Conservation (phyloP, 2,888 invertebrate species). For the Nysson spinosus region DNA sequence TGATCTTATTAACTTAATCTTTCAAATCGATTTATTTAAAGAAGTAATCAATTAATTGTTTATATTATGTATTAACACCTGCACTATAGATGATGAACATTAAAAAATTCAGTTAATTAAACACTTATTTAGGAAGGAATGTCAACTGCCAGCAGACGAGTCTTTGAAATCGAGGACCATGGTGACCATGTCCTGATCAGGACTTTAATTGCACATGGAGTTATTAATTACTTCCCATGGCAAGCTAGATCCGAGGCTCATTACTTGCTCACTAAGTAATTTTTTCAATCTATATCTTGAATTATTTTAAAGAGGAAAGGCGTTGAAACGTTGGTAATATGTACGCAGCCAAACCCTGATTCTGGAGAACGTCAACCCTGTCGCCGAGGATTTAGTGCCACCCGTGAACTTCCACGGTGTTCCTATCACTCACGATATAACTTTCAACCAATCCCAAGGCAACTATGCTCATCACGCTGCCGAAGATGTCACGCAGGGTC, state of each 20-base stretch:
- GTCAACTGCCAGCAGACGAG: slow-evolving; percentile 56
- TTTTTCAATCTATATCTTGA: background rate
- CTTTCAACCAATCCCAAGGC: slow-evolving; percentile 58
- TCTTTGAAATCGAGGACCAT: slow-evolving; percentile 55
- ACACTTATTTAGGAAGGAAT: slow-evolving; percentile 51
- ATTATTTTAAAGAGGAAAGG: background rate
- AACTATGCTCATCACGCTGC: slow-evolving; percentile 53
- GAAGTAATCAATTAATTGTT: too few species aligned
- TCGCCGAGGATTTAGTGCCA: slow-evolving; percentile 42
- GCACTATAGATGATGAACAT: too few species aligned
- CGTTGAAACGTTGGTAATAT: background rate
- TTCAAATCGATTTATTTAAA: slow-evolving; percentile 24
- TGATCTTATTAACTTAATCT: background rate
- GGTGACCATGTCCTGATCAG: slow-evolving; percentile 57
- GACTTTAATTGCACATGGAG: slow-evolving; percentile 61
- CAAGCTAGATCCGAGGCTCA: slow-evolving; percentile 70
- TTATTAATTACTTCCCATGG: slow-evolving; percentile 69
- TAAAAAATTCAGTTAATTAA: too few species aligned
- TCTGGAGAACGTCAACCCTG: slow-evolving; percentile 59
- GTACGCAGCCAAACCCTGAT: slow-evolving; percentile 72
- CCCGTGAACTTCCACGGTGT: slow-evolving; percentile 41
- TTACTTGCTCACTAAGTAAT: slow-evolving; percentile 74
- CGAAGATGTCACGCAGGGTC: slow-evolving; percentile 71
- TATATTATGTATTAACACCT: too few species aligned
- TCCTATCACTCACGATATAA: slow-evolving; percentile 58